phyloP scores from a whole-genome alignment of 2,113 vertebrate species.

The Hippocampus abdominalis region DNA sequence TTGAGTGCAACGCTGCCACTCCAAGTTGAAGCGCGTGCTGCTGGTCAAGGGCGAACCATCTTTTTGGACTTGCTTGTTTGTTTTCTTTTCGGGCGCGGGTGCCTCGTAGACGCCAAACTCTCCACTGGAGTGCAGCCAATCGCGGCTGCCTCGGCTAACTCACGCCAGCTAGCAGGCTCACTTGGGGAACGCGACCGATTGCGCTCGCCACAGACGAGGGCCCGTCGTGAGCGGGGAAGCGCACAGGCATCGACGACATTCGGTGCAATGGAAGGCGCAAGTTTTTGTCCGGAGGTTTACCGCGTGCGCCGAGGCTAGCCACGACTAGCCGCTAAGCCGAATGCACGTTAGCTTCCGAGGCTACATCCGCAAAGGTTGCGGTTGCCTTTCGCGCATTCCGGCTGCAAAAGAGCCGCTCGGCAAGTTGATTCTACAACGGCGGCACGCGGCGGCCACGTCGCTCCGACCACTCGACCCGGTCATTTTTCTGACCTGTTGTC shows the following conservation, averaged over 20 bases:
- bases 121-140: not conserved
- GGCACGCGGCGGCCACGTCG: rapidly evolving
- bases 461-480: not conserved
- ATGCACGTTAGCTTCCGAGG: conserved; percentile 51
- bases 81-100: not conserved
- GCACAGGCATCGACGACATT: too few relatives aligned
- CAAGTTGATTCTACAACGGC: not conserved
- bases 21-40: too few relatives aligned
- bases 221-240: not conserved
- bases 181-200: too few relatives aligned
- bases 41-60: too few relatives aligned
- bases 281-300: conserved; percentile 32
- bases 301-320: conserved; percentile 47
- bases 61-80: too few relatives aligned
- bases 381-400: not conserved
- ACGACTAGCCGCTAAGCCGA: conserved; percentile 35
- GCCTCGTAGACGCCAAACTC: not conserved
- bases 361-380: conserved; percentile 21
- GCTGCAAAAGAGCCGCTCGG: not conserved
- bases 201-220: too few relatives aligned
- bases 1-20: too few relatives aligned
- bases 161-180: conserved; percentile 4
- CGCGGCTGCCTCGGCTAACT: not conserved
- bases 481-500: conserved; percentile 70
- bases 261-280: too few relatives aligned